These are phyloP conservation scores for Aleadryas rufinucha DNA, from an alignment of 2,113 vertebrate genomes.

Conservation along the genomic window DNA sequence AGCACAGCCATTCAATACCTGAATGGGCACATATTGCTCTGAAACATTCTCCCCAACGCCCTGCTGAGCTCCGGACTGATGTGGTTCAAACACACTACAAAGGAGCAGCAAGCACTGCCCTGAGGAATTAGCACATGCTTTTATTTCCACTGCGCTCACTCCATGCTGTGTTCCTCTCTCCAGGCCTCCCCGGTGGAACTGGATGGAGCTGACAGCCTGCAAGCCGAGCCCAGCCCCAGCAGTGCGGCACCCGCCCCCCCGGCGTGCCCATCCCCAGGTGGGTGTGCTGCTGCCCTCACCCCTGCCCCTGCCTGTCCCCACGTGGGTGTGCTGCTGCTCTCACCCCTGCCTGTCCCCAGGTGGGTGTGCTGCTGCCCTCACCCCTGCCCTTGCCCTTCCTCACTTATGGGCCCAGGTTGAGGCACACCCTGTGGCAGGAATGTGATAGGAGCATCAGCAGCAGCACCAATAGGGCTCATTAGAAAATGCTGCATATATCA, in stretches of 20 bases:
- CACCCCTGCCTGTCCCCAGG: not conserved
- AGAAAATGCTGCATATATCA: not conserved
- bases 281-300: not conserved
- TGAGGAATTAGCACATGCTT: not conserved
- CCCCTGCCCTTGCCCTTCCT: not conserved
- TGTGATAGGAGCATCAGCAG: not conserved
- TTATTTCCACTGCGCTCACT: not conserved
- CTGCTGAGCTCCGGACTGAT: not conserved
- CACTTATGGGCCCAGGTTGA: fast-evolving
- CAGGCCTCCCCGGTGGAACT: conserved; percentile 34
- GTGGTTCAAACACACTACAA: not conserved
- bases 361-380: conserved; percentile 5
- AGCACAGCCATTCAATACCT: not conserved
- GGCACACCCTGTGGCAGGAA: not conserved
- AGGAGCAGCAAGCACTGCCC: not conserved
- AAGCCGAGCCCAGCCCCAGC: not conserved
- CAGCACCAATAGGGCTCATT: not conserved
- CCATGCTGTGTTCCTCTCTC: not conserved
- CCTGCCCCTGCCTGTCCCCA: not conserved
- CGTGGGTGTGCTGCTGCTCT: not conserved
- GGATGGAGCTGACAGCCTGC: not conserved
- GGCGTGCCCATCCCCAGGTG: conserved; percentile 40
- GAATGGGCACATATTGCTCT: fast-evolving
- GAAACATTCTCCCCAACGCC: not conserved
- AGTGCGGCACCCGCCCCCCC: not conserved